These are phyloP conservation scores for Polyergus mexicanus DNA, from an alignment of 1,140 invertebrate genomes.

Conservation along the genomic window DNA sequence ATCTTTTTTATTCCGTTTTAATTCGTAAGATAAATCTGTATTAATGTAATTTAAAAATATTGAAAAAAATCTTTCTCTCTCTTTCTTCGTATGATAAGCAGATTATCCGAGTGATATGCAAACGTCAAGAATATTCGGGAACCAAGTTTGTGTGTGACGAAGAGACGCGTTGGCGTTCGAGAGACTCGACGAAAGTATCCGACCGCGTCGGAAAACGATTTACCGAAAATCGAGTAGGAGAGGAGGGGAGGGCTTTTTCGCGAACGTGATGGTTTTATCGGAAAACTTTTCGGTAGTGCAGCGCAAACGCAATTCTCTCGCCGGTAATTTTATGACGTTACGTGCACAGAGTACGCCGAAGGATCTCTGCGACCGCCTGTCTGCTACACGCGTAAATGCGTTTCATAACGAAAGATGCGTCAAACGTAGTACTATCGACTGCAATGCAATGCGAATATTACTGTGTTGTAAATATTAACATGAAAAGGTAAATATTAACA, in stretches of 20 bases:
- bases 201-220: conserved; percentile 5
- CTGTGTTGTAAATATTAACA: not conserved
- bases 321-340: conserved; percentile 49
- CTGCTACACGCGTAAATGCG: not conserved
- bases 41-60: too few relatives aligned
- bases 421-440: not conserved
- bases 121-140: not conserved
- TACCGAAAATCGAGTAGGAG: conserved; percentile 4
- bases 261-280: conserved; percentile 44
- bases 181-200: not conserved
- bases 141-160: conserved; percentile 13
- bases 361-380: not conserved
- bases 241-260: not conserved
- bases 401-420: not conserved
- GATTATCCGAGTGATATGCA: too few relatives aligned
- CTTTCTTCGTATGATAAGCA: too few relatives aligned
- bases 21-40: not conserved
- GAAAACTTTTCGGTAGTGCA: conserved; percentile 22
- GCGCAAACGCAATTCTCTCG: conserved; percentile 33
- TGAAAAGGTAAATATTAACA: not conserved
- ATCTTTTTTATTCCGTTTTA: not conserved
- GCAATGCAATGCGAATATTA: not conserved
- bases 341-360: not conserved
- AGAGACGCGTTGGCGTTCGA: not conserved
- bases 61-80: too few relatives aligned